Evolutionary conservation across 2,888 invertebrate species (phyloP).

Genomic region (Temnothorax ravouxi): DNA sequence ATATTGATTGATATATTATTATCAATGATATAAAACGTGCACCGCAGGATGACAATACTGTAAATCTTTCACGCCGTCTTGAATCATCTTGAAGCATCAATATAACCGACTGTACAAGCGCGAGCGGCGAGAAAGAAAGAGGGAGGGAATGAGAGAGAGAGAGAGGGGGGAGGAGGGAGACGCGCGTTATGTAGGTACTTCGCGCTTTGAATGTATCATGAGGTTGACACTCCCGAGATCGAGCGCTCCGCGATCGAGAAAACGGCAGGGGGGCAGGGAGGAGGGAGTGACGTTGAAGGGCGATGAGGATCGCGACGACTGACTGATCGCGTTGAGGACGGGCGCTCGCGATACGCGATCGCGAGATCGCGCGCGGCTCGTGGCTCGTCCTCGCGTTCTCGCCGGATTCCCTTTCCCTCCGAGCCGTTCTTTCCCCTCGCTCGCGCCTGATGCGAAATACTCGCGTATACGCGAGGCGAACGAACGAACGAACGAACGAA

Average conservation of each 20-base stretch:
- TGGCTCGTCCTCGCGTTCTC: not conserved
- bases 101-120: not conserved
- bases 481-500: conserved; percentile 18
- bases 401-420: not conserved
- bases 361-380: not conserved
- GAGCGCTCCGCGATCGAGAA: conserved; percentile 7
- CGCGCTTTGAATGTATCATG: conserved; percentile 43
- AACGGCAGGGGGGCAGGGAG: not conserved
- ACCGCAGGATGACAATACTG: not conserved
- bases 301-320: conserved; percentile 11
- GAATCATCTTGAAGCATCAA: not conserved
- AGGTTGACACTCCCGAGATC: conserved; percentile 43
- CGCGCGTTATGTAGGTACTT: conserved; percentile 17
- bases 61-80: not conserved
- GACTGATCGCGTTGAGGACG: not conserved
- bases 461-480: conserved; percentile 2
- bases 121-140: not conserved
- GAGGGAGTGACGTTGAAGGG: not conserved
- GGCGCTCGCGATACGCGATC: too few relatives aligned
- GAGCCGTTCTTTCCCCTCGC: not conserved
- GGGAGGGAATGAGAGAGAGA: not conserved
- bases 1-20: not conserved
- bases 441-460: conserved; percentile 3
- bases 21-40: not conserved
- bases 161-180: not conserved